A percentile compares a stretch with the other conserved stretches of the same genome.
Conservation (phyloP, 2,797 vertebrate genomes). For the Propithecus deckenii region DNA sequence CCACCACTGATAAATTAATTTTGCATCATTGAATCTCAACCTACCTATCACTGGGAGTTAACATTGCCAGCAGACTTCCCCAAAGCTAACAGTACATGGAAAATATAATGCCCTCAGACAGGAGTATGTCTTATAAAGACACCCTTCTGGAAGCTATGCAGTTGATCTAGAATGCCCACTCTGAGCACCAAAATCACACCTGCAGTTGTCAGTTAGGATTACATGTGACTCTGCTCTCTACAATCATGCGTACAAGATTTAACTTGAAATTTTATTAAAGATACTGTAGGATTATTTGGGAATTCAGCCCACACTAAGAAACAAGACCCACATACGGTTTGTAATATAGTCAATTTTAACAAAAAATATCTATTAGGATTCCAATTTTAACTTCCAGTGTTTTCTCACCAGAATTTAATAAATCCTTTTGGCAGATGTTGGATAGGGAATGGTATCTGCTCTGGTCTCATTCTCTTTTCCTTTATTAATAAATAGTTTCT, state of each 20-base stretch:
- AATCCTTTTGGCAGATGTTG: not conserved
- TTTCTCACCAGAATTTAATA: conserved; percentile 31
- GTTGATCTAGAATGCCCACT: not conserved
- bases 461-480: not conserved
- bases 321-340: not conserved
- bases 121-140: not conserved
- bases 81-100: not conserved
- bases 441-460: not conserved
- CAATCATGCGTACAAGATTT: not conserved
- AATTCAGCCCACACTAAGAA: not conserved
- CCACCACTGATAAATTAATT: not conserved
- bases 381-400: not conserved
- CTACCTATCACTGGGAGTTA: not conserved
- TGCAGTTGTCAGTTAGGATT: not conserved
- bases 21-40: not conserved
- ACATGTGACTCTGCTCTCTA: not conserved
- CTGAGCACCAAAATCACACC: not conserved
- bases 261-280: not conserved
- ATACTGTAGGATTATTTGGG: not conserved
- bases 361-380: not conserved
- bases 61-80: not conserved
- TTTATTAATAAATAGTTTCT: not conserved
- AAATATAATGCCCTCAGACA: not conserved
- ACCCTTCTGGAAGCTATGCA: not conserved
- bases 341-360: not conserved